phyloP scores from a whole-genome alignment of 1,140 invertebrate genomes.

The Plodia interpunctella region DNA sequence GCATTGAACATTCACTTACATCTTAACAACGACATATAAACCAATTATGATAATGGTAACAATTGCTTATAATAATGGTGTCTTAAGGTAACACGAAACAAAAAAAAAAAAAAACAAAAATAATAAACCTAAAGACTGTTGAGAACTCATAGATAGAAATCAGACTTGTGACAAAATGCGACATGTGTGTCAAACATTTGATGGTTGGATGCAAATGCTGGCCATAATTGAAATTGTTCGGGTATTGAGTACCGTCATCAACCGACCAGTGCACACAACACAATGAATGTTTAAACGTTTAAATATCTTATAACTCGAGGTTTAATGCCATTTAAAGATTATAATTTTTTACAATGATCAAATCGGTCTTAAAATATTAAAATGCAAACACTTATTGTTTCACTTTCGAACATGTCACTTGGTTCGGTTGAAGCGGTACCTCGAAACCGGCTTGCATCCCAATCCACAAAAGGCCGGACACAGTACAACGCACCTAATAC shows the following conservation, averaged over 20 bases:
- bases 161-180: conserved; percentile 59
- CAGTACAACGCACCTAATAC: conserved; percentile 6
- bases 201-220: conserved; percentile 39
- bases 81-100: conserved; percentile 63
- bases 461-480: conserved; percentile 11
- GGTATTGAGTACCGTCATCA: not conserved
- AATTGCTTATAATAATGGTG: conserved; percentile 49
- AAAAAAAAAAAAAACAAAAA: conserved; percentile 49
- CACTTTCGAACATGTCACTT: not conserved
- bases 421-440: not conserved
- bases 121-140: conserved; percentile 38
- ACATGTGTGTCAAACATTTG: conserved; percentile 39
- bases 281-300: not conserved
- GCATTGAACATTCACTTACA: not conserved
- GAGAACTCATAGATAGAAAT: conserved; percentile 46
- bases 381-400: conserved; percentile 6
- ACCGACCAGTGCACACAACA: not conserved
- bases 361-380: not conserved
- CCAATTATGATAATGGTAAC: conserved; percentile 58
- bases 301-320: not conserved
- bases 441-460: conserved; percentile 16
- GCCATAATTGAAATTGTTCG: conserved; percentile 11
- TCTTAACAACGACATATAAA: conserved; percentile 13
- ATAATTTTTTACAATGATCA: not conserved
- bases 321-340: not conserved